These are phyloP conservation scores for Phengaris alcon DNA, from an alignment of 2,888 invertebrate genomes.

Conservation along the genomic window DNA sequence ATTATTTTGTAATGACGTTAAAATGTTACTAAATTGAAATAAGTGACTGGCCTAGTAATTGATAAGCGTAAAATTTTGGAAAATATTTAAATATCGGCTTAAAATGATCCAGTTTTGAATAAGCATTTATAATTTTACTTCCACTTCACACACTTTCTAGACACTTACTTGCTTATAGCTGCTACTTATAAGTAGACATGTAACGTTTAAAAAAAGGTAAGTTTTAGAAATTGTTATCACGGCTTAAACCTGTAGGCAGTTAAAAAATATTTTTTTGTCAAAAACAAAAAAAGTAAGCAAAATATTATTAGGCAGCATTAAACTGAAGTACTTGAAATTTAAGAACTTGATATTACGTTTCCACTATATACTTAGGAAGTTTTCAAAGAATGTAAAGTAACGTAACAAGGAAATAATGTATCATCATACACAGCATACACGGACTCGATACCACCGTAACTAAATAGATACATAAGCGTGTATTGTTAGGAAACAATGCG, in stretches of 20 bases:
- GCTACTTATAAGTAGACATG: background rate
- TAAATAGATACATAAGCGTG: conserved; percentile 25
- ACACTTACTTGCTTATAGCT: background rate
- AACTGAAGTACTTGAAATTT: too few relatives aligned
- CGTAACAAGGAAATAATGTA: conserved; percentile 19
- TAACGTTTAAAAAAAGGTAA: background rate
- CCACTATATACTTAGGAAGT: background rate
- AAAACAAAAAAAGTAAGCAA: too few relatives aligned
- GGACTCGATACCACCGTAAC: conserved; percentile 14
- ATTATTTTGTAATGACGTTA: background rate
- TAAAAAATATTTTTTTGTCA: background rate
- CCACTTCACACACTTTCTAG: conserved; percentile 27
- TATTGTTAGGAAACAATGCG: conserved; percentile 27
- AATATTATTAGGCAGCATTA: too few relatives aligned
- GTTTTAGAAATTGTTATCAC: background rate
- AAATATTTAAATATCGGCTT: conserved; percentile 12
- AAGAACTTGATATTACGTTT: too few relatives aligned
- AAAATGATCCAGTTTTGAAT: conserved; percentile 22
- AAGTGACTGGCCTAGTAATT: background rate
- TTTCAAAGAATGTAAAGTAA: background rate
- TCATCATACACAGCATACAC: conserved; percentile 13
- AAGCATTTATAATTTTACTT: conserved; percentile 9
- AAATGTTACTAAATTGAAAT: background rate
- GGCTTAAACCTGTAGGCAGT: background rate
- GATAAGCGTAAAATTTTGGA: background rate